Base-by-base conservation (phyloP, 1,140 invertebrate genomes). In the Neodiprion lecontei region DNA sequence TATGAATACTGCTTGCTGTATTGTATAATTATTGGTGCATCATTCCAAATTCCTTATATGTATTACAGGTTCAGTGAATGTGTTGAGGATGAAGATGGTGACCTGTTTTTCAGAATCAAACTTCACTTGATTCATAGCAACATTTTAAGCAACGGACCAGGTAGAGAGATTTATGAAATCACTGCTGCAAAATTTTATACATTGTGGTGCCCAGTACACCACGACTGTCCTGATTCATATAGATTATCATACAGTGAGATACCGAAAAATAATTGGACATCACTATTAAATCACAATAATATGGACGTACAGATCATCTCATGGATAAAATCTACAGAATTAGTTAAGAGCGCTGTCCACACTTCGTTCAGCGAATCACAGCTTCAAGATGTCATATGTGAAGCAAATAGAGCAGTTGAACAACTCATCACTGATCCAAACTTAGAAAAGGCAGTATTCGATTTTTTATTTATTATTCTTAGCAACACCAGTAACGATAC, bases 161-260 rank as follows among this genome's bases (percentile, higher is more conserved):
- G 81, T 23, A 76, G 75, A 70, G 81, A 85, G 72, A 61, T 83
- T 40, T 87, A 85, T 48, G 82, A 85, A 78, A 11, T 76, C 1
- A 75, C 77, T 0, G 75, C 69, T 0, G 76, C 81, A 8, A 81
- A 76, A 74, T 80, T 85, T 14, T 69, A 84, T 48, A 73, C 80
- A 70, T 48, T 47, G 9, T 61, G 53, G 53, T 61, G 53, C 8
- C n/a, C 53, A 4, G 11, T 17, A 61, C 53, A 61, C 11, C 11
- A 17, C 53, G n/a, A 69, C 11, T n/a, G 23, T 69, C 11, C 7
- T n/a, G 21, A 66, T 66, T 66, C 61, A 28, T 48, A 10, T 28
- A 68, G 72, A 74, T 28, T 48, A 67, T 11, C n/a, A 73, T 49
- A 67, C n/a, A 74, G 17, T 53, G 50, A n/a, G 5, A 65, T 14